phyloP scores from a whole-genome alignment of 2,797 vertebrate genomes.

The Psittacula echo region DNA sequence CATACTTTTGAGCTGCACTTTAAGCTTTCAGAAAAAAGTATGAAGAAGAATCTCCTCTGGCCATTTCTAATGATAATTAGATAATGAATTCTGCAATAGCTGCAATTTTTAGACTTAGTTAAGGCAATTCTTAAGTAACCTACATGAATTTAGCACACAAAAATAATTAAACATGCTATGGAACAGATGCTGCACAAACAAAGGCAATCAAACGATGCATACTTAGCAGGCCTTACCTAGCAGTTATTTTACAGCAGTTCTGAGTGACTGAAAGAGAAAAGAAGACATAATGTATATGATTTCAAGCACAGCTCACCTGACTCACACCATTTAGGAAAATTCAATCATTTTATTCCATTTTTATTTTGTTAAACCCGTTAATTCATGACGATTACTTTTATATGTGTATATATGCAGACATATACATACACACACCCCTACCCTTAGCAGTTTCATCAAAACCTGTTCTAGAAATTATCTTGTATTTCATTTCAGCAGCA shows the following conservation, averaged over 20 bases:
- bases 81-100: constrained; percentile 52
- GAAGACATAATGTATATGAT: neutral
- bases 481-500: neutral
- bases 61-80: constrained; percentile 50
- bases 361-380: neutral
- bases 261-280: constrained; percentile 26
- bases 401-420: neutral
- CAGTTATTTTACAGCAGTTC: constrained; percentile 28
- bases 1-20: neutral
- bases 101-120: constrained; percentile 61
- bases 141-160: constrained; percentile 52
- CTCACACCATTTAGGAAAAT: neutral
- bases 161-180: constrained; percentile 66
- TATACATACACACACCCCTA: neutral
- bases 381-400: neutral
- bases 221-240: constrained; percentile 52
- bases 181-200: constrained; percentile 67
- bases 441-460: neutral
- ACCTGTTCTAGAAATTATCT: constrained; percentile 10
- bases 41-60: constrained; percentile 21
- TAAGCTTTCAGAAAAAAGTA: neutral
- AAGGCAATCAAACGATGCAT: constrained; percentile 43
- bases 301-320: constrained; percentile 6
- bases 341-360: neutral
- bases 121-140: constrained; percentile 69